phyloP scores from a whole-genome alignment of 1,140 invertebrate genomes.

The Zaprionus camerounensis region DNA sequence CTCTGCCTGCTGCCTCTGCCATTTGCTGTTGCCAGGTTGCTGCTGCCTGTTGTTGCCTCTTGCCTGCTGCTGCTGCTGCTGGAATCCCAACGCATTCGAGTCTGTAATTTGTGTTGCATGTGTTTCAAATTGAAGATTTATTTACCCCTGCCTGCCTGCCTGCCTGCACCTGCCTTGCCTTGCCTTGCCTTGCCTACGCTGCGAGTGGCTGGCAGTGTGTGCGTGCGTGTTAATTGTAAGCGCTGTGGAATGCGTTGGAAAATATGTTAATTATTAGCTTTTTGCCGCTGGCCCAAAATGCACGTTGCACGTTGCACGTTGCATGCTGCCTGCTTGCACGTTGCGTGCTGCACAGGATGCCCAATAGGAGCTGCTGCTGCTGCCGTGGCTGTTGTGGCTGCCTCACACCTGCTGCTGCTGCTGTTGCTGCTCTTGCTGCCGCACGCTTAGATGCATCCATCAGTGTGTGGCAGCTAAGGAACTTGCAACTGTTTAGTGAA shows the following conservation, averaged over 20 bases:
- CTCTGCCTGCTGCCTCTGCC: slow-evolving; percentile 6
- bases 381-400: not conserved
- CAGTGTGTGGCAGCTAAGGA: slow-evolving; percentile 8
- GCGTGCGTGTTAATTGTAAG: slow-evolving; percentile 82
- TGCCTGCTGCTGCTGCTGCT: slow-evolving; percentile 27
- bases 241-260: slow-evolving; percentile 81
- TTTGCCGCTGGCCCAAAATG: slow-evolving; percentile 56
- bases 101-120: slow-evolving; percentile 82
- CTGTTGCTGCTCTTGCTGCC: no score
- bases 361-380: slow-evolving; percentile 8
- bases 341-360: slow-evolving; percentile 33
- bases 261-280: slow-evolving; percentile 82
- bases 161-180: not conserved
- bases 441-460: slow-evolving; percentile 31
- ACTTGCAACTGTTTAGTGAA: slow-evolving; percentile 48
- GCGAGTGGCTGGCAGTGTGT: slow-evolving; percentile 20
- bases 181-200: not conserved
- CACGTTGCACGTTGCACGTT: slow-evolving; percentile 21
- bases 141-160: slow-evolving; percentile 44
- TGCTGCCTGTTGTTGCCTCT: slow-evolving; percentile 30
- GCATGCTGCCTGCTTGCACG: slow-evolving; percentile 15
- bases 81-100: slow-evolving; percentile 61
- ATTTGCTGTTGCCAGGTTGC: slow-evolving; percentile 33
- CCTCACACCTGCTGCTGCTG: slow-evolving; percentile 64
- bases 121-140: slow-evolving; percentile 83